These are phyloP conservation scores for Hypercompe scribonia DNA, from an alignment of 2,888 invertebrate genomes.

Conservation along the genomic window DNA sequence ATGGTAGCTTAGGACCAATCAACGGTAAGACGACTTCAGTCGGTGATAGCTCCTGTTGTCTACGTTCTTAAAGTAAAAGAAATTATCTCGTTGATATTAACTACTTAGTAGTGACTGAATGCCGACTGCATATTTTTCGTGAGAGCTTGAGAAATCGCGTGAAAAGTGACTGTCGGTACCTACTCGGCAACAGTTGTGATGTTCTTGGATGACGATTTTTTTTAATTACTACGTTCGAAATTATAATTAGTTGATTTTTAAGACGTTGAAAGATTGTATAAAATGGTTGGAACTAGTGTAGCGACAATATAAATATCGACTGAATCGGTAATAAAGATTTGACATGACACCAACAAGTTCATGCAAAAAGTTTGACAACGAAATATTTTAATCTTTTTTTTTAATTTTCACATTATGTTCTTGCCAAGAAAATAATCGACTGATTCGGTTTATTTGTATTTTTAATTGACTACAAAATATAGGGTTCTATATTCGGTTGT, in stretches of 20 bases:
- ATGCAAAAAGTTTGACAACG: conserved; percentile 13
- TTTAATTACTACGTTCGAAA: background rate
- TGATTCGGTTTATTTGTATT: conserved; percentile 50
- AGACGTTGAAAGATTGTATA: background rate
- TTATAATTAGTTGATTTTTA: conserved; percentile 14
- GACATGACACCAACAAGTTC: background rate
- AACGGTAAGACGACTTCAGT: conserved; percentile 91
- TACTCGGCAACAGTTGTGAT: conserved; percentile 10
- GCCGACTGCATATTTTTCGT: conserved; percentile 41
- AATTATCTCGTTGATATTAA: conserved; percentile 67
- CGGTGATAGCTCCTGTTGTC: conserved; percentile 89
- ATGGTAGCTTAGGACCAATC: conserved; percentile 89
- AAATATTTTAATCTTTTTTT: conserved; percentile 8
- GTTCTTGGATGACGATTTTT: conserved; percentile 11
- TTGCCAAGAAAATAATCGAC: conserved; percentile 50
- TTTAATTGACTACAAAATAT: conserved; percentile 25
- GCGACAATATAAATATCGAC: background rate
- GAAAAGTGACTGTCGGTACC: conserved; percentile 4
- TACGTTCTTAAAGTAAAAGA: conserved; percentile 69
- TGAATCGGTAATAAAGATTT: background rate
- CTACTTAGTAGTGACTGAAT: conserved; percentile 38
- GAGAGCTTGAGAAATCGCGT: conserved; percentile 11
- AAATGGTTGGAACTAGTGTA: background rate
- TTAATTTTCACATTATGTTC: conserved; percentile 33
- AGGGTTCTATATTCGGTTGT: background rate